Evolutionary conservation across 2,888 invertebrate genomes (phyloP).

Genomic region (Marasmarcha lunaedactyla): DNA sequence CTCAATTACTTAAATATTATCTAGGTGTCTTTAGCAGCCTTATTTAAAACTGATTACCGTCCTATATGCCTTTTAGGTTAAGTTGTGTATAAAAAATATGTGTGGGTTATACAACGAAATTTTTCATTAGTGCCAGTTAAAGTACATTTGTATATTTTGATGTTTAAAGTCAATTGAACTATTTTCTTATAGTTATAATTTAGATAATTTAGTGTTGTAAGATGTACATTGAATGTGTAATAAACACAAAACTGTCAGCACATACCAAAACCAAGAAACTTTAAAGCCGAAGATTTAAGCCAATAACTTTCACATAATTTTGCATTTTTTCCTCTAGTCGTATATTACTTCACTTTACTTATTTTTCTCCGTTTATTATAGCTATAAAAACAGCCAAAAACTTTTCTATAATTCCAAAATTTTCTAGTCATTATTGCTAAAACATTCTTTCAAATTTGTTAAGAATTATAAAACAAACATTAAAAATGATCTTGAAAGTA

Average conservation of each 20-base stretch:
- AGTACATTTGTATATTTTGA: constrained; percentile 39
- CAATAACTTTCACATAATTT: constrained; percentile 13
- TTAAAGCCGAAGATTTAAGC: neutral
- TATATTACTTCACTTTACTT: constrained; percentile 16
- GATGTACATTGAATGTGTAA: neutral
- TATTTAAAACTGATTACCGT: constrained; percentile 48
- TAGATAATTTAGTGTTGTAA: neutral
- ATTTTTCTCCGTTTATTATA: neutral
- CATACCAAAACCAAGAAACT: neutral
- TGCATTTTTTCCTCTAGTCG: constrained; percentile 45
- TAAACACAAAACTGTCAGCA: constrained; percentile 1
- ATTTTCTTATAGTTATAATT: neutral
- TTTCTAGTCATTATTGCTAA: constrained; percentile 59
- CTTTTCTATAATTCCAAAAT: constrained; percentile 50
- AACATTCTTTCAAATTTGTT: constrained; percentile 29
- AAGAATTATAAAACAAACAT: too few species aligned
- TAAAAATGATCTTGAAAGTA: too few species aligned
- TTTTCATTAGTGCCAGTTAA: constrained; percentile 52
- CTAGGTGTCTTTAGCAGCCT: constrained; percentile 58
- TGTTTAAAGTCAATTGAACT: constrained; percentile 19
- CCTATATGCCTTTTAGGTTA: constrained; percentile 45
- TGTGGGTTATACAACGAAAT: constrained; percentile 52
- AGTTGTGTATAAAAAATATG: constrained; percentile 18
- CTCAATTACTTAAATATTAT: constrained; percentile 13
- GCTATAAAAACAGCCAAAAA: constrained; percentile 43